Evolutionary conservation across 1,140 invertebrate genomes (phyloP).

Genomic region (Leucophenga varia): DNA sequence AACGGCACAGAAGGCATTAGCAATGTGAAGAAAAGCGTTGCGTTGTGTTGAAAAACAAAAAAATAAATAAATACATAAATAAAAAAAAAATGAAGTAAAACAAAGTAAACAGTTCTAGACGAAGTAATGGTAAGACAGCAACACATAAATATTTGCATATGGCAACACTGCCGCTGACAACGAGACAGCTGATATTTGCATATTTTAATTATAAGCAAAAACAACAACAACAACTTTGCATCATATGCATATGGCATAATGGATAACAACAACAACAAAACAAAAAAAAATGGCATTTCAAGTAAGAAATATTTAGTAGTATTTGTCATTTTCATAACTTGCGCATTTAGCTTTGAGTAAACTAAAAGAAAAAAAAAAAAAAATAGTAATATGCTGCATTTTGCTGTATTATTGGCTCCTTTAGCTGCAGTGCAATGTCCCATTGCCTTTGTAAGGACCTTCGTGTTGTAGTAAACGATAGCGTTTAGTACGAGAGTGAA

Average conservation of each 20-base stretch:
- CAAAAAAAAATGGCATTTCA: background rate
- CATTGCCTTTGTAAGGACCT: slow-evolving; percentile 54
- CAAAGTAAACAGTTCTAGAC: slow-evolving; percentile 27
- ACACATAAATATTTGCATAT: slow-evolving; percentile 50
- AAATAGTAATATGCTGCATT: no score
- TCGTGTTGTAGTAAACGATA: no score
- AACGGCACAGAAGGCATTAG: no score
- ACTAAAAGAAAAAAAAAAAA: no score
- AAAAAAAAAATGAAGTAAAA: slow-evolving; percentile 1
- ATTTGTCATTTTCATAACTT: slow-evolving; percentile 54
- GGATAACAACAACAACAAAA: slow-evolving; percentile 12
- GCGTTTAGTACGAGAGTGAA: no score
- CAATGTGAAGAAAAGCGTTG: no score
- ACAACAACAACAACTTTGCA: slow-evolving; percentile 3
- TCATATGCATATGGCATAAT: slow-evolving; percentile 1
- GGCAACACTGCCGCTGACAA: slow-evolving; percentile 38
- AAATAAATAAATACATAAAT: no score
- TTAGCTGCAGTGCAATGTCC: slow-evolving; percentile 45
- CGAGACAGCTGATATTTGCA: slow-evolving; percentile 38
- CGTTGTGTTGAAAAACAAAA: no score
- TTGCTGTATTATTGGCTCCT: no score
- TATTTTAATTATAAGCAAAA: slow-evolving; percentile 52
- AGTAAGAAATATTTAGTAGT: slow-evolving; percentile 9
- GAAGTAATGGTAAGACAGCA: slow-evolving; percentile 6
- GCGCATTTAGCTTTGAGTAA: no score